Conservation (phyloP, 2,113 vertebrate genomes). For the Coptodon rendalli region DNA sequence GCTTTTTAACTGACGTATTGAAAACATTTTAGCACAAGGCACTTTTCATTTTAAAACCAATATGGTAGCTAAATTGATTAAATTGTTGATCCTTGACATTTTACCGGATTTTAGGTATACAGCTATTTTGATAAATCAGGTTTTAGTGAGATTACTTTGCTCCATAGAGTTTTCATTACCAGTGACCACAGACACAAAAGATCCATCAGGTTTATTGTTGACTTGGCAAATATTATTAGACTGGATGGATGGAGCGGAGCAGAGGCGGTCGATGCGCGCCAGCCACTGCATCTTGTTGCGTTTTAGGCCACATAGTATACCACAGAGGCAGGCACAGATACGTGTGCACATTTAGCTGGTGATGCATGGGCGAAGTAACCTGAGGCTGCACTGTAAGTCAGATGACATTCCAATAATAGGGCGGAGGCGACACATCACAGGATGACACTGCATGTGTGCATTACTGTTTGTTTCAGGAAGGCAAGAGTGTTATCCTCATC, state of each 20-base stretch:
- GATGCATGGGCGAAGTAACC: constrained; percentile 32
- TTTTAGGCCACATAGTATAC: constrained; percentile 4
- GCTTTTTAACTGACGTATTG: not conserved
- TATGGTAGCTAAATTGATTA: not conserved
- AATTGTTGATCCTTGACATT: not conserved
- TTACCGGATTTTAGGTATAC: not conserved
- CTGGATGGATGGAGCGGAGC: constrained; percentile 14
- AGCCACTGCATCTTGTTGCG: constrained; percentile 1
- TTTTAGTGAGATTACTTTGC: not conserved
- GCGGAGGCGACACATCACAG: not conserved
- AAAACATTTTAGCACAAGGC: constrained; percentile 8
- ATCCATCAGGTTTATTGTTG: constrained; percentile 48
- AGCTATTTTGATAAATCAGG: constrained; percentile 6
- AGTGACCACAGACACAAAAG: constrained; percentile 19
- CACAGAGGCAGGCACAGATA: not conserved
- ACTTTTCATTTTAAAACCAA: not conserved
- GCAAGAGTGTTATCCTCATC: constrained; percentile 12
- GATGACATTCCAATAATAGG: constrained; percentile 41
- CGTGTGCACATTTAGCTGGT: not conserved
- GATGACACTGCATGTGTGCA: not conserved
- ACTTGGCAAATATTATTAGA: constrained; percentile 49
- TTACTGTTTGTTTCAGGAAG: not conserved
- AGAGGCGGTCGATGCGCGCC: constrained; percentile 15
- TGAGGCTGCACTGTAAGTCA: constrained; percentile 14
- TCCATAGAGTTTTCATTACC: constrained; percentile 23